Evolutionary conservation across 2,113 vertebrate genomes (phyloP).

Genomic region (Cairina moschata): DNA sequence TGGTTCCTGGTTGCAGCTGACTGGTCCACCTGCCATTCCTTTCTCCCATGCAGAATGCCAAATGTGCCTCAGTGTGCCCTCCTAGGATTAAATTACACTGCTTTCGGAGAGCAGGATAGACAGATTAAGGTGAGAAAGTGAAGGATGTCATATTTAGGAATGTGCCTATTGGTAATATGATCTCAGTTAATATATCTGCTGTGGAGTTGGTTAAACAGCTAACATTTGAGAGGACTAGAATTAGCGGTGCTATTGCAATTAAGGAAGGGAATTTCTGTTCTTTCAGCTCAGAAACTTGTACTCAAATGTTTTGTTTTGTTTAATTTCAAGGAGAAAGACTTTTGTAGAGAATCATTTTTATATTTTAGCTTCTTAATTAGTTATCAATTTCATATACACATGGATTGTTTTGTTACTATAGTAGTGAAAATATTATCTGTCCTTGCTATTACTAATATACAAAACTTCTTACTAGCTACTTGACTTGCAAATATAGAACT

Average conservation of each 20-base stretch:
- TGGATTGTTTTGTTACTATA: accelerated
- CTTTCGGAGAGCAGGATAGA: background rate
- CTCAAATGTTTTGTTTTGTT: background rate
- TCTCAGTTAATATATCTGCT: background rate
- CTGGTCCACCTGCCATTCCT: background rate
- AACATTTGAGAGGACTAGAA: background rate
- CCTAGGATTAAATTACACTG: background rate
- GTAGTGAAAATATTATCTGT: background rate
- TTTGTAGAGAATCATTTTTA: background rate
- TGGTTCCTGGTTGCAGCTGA: background rate
- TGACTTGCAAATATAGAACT: background rate
- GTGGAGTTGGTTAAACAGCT: background rate
- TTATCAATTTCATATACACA: background rate
- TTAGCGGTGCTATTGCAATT: background rate
- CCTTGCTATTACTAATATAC: background rate
- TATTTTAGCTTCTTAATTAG: background rate
- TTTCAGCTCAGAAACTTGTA: background rate
- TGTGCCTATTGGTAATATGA: background rate
- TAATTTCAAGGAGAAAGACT: background rate
- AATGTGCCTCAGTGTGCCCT: accelerated
- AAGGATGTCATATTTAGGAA: background rate
- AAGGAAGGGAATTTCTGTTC: background rate
- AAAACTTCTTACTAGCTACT: background rate
- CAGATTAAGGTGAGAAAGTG: background rate
- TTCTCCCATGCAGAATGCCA: background rate